A percentile compares a stretch with the other conserved stretches of the same genome.
Evolutionary conservation across 2,888 invertebrate genomes (phyloP).

Genomic region (Tinea semifulvella): DNA sequence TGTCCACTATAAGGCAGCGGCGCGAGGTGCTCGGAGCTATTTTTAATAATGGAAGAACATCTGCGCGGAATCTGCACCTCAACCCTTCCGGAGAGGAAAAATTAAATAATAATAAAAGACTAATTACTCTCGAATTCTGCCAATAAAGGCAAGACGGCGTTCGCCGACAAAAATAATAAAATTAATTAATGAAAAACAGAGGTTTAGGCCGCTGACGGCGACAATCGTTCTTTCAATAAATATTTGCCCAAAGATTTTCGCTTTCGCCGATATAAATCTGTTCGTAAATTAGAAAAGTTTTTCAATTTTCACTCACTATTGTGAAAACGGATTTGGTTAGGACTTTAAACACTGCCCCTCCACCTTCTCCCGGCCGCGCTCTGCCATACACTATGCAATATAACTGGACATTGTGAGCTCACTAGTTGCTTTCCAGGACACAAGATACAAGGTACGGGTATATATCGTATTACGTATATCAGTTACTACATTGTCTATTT

Average conservation of each 20-base stretch:
- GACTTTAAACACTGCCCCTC: too few relatives aligned
- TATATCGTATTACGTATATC: too few relatives aligned
- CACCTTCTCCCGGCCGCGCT: too few relatives aligned
- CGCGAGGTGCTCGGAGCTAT: constrained; percentile 25
- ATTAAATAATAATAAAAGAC: constrained; percentile 68
- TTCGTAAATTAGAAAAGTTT: constrained; percentile 58
- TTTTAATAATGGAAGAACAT: constrained; percentile 35
- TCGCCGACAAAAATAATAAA: constrained; percentile 55
- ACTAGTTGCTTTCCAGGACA: too few relatives aligned
- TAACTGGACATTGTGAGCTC: too few relatives aligned
- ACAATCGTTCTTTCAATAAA: constrained; percentile 39
- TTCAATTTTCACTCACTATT: constrained; percentile 39
- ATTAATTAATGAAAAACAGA: constrained; percentile 65
- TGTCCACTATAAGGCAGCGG: too few relatives aligned
- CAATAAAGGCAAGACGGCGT: constrained; percentile 60
- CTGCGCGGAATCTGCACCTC: constrained; percentile 35
- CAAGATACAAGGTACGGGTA: too few relatives aligned
- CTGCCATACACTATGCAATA: too few relatives aligned
- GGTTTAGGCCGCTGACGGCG: constrained; percentile 21
- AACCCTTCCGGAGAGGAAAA: constrained; percentile 51
- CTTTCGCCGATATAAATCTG: constrained; percentile 43
- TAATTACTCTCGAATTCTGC: constrained; percentile 61
- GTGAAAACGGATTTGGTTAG: neutral
- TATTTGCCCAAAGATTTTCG: constrained; percentile 51
- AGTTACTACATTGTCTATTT: too few relatives aligned